Percentiles rank a stretch among this genome's conserved stretches.
phyloP scores from a whole-genome alignment of 1,140 invertebrate species.

The Aphaenogaster rudis region DNA sequence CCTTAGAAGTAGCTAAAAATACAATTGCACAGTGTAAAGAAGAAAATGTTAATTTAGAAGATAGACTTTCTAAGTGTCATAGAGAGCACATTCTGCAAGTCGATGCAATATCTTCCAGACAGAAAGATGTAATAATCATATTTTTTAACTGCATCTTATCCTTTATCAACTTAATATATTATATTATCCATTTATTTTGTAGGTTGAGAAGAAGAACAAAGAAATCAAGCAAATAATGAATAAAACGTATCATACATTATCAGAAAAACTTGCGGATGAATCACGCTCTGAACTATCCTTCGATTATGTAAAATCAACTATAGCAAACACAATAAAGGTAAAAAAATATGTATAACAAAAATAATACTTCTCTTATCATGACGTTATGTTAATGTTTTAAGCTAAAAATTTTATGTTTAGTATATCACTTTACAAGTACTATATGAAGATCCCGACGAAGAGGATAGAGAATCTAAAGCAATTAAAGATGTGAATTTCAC shows the following conservation, averaged over 20 bases:
- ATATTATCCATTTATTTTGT: conserved; percentile 38
- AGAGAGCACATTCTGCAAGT: not conserved
- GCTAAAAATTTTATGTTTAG: conserved; percentile 66
- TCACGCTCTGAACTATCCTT: conserved; percentile 70
- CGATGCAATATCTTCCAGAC: conserved; percentile 5
- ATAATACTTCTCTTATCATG: conserved; percentile 10
- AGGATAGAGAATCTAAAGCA: conserved; percentile 37
- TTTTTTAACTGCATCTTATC: conserved; percentile 5
- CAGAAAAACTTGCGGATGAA: conserved; percentile 78
- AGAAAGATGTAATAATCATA: conserved; percentile 43
- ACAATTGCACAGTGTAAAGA: conserved; percentile 57
- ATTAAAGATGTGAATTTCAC: not conserved
- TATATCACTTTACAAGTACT: conserved; percentile 80
- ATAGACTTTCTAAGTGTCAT: conserved; percentile 57
- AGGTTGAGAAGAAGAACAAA: conserved; percentile 76
- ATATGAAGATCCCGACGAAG: conserved; percentile 50
- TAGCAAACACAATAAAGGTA: conserved; percentile 80
- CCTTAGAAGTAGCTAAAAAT: conserved; percentile 64
- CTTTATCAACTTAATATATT: conserved; percentile 18
- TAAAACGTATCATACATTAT: conserved; percentile 77
- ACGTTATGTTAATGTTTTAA: not conserved
- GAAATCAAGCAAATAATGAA: conserved; percentile 83
- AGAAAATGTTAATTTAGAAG: conserved; percentile 69
- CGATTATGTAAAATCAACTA: conserved; percentile 77
- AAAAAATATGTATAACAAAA: conserved; percentile 13